Evolutionary conservation across 2,113 vertebrate species (phyloP), one percentile per base, ranked within the genome.

Genomic region (Sinocyclocheilus anophthalmus): DNA sequence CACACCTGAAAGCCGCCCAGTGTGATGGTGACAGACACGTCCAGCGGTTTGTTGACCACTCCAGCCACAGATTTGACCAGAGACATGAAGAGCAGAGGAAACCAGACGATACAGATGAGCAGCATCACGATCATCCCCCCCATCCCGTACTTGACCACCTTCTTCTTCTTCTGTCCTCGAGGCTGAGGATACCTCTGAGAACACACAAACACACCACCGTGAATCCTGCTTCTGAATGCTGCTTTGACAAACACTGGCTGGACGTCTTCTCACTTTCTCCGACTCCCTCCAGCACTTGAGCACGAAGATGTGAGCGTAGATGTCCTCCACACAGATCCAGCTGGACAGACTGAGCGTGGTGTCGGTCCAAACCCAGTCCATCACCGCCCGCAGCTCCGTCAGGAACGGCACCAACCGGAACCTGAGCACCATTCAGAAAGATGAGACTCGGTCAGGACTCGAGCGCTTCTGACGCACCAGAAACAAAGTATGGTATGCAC

Each of bases 281-380:
- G 96, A 97, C 87, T 97, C 96, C 85, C 96, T 93, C 96, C 96
- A 97, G 1, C 96, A 97, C 90, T 97, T 97, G 65, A 97, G 92
- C 86, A 97, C 96, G 91, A 97, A 97, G 89, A 97, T 97, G 90
- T 97, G 96, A 37, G 96, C 96, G 72, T 97, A 97, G 91, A 97
- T 97, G 90, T 97, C 96, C 90, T 97, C 96, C 72, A 97, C 96
- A 83, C 96, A 97, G 91, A 97, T 97, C 96, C 96, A 97, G 92
- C 95, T 97, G 92, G 96, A 97, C 86, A 97, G 94, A 89, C 96
- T 97, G 89, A 97, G 93, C 10, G 96, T 97, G 5, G 96, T 97
- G 79, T 97, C 96, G 57, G 96, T 97, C 96, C 96, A 97, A 85
- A 97, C 96, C 96, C 96, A 97, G 92, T 97, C 96, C 96, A 97